Percentiles rank a stretch among this genome's conserved stretches.
Conservation (phyloP, 2,888 invertebrate species). For the Mesorhabditis spiculigera region DNA sequence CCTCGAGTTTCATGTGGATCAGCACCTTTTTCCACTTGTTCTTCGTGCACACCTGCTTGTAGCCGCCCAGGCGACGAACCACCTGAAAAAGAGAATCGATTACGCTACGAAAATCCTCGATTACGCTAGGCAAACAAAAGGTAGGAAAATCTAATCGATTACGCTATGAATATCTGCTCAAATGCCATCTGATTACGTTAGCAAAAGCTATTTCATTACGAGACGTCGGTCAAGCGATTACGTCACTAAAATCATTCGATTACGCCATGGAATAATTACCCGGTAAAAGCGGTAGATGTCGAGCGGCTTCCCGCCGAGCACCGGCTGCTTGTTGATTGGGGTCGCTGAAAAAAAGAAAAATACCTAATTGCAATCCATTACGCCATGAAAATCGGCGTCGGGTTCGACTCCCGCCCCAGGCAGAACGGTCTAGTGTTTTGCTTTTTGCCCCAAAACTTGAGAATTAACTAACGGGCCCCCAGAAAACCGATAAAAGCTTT, state of each 20-base stretch:
- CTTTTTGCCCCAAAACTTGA: background rate
- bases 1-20: conserved; percentile 33
- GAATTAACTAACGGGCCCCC: too few relatives aligned
- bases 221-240: too few relatives aligned
- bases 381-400: background rate
- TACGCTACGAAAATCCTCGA: background rate
- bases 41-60: conserved; percentile 67
- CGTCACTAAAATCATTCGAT: too few relatives aligned
- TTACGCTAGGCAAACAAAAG: conserved; percentile 63
- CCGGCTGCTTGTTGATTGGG: conserved; percentile 89
- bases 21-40: conserved; percentile 63
- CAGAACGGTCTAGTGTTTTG: too few relatives aligned
- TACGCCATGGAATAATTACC: conserved; percentile 61
- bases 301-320: conserved; percentile 84
- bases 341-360: conserved; percentile 66
- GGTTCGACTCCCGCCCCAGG: too few relatives aligned
- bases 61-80: conserved; percentile 88
- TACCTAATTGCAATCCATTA: background rate
- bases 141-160: conserved; percentile 73
- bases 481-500: background rate
- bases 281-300: conserved; percentile 84
- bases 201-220: too few relatives aligned
- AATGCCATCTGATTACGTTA: too few relatives aligned
- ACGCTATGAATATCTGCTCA: too few relatives aligned
- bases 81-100: conserved; percentile 62